Percentiles rank a stretch among this genome's conserved stretches.
Evolutionary conservation across 2,888 invertebrate genomes (phyloP).

Genomic region (Uloborus plumipes): DNA sequence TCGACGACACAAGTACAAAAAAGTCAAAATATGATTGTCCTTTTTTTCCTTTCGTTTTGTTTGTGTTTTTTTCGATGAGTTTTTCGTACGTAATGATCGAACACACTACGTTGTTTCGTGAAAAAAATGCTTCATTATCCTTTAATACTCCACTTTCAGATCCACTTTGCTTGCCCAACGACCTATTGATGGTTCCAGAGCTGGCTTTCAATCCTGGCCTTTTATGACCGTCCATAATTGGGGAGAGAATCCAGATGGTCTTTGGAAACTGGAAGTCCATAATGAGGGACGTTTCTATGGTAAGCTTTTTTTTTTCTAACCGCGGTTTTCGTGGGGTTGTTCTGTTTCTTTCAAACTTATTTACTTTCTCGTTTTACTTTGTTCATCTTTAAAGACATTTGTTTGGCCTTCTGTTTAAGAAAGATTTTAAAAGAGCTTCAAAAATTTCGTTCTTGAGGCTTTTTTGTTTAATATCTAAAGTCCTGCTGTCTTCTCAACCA

Average conservation of each 20-base stretch:
- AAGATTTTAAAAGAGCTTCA: too few relatives aligned
- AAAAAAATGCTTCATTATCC: slow-evolving; percentile 3
- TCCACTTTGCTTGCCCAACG: slow-evolving; percentile 92
- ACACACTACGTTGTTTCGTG: too few relatives aligned
- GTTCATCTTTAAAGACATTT: too few relatives aligned
- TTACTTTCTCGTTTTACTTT: neutral
- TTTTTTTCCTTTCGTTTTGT: neutral
- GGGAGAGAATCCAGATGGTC: slow-evolving; percentile 95
- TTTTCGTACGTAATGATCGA: too few relatives aligned
- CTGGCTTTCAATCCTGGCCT: slow-evolving; percentile 97
- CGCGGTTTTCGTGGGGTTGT: neutral
- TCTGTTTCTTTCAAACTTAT: neutral
- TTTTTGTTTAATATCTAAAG: too few relatives aligned
- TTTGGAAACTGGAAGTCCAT: slow-evolving; percentile 95
- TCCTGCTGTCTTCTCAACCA: too few relatives aligned
- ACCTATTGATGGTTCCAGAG: slow-evolving; percentile 87
- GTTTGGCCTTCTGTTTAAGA: too few relatives aligned
- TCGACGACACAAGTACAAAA: too few relatives aligned
- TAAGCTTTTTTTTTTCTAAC: slow-evolving; percentile 73
- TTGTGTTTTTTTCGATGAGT: too few relatives aligned
- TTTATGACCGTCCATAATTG: slow-evolving; percentile 99
- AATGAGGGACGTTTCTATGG: slow-evolving; percentile 92
- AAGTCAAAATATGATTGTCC: too few relatives aligned
- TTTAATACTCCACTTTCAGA: slow-evolving; percentile 70
- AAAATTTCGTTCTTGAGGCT: too few relatives aligned